Conservation (phyloP, 2,113 vertebrate species). For the Corapipo altera region DNA sequence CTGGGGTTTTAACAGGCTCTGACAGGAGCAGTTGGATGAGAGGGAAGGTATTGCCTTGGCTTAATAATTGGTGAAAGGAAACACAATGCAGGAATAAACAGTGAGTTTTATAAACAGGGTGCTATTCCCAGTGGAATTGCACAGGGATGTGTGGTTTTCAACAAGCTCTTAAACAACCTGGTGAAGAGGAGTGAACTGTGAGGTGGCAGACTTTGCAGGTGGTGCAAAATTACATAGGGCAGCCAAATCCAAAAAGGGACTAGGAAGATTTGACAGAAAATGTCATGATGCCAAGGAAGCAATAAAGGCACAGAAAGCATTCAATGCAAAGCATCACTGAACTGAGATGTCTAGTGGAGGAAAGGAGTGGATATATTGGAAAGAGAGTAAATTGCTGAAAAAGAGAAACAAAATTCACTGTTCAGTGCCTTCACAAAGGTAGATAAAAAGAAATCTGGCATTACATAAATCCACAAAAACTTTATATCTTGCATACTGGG, state of each 20-base stretch:
- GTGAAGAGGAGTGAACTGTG: slow-evolving; percentile 34
- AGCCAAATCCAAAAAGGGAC: slow-evolving; percentile 7
- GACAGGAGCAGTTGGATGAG: not conserved
- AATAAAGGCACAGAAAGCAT: slow-evolving; percentile 4
- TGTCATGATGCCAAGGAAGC: not conserved
- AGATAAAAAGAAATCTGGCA: not conserved
- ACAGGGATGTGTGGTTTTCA: not conserved
- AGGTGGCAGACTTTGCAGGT: slow-evolving; percentile 55
- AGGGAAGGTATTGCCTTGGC: not conserved
- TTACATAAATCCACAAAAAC: not conserved
- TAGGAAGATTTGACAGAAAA: slow-evolving; percentile 2
- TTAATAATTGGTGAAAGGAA: not conserved
- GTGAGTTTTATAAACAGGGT: not conserved
- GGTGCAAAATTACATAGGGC: not conserved
- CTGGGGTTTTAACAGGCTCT: not conserved
- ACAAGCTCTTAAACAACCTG: not conserved
- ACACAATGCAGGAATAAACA: not conserved
- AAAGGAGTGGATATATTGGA: not conserved
- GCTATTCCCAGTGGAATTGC: not conserved
- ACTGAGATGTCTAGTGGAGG: not conserved
- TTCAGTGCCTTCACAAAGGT: not conserved
- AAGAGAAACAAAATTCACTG: not conserved
- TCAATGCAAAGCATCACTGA: not conserved
- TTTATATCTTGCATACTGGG: not conserved
- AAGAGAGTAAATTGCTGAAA: not conserved